phyloP scores from a whole-genome alignment of 2,888 invertebrate species.

The Parnassius mnemosyne region DNA sequence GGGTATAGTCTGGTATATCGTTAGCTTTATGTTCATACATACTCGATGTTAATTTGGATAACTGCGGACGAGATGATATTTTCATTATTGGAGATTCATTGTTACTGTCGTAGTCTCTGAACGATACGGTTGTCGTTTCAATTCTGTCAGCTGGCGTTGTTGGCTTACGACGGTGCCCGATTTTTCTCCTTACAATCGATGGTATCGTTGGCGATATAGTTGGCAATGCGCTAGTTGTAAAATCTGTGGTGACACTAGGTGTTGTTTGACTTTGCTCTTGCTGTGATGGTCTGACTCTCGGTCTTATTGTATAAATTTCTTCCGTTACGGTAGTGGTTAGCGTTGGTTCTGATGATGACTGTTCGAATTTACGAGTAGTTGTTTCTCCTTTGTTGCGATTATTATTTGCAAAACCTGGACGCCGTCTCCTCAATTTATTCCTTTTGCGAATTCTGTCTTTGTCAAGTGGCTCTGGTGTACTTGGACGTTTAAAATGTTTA shows the following conservation, averaged over 20 bases:
- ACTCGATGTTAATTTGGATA: constrained; percentile 45
- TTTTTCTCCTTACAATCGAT: constrained; percentile 65
- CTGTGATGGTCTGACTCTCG: constrained; percentile 58
- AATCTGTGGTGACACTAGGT: constrained; percentile 65
- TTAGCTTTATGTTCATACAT: constrained; percentile 52
- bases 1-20: constrained; percentile 67
- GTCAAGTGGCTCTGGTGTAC: constrained; percentile 45
- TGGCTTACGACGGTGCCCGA: constrained; percentile 54
- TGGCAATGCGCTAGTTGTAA: constrained; percentile 71
- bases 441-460: constrained; percentile 67
- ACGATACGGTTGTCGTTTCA: constrained; percentile 60
- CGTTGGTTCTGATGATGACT: constrained; percentile 41
- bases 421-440: constrained; percentile 70
- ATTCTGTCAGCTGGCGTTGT: constrained; percentile 54
- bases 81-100: constrained; percentile 77
- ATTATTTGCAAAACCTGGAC: constrained; percentile 56
- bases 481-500: constrained; percentile 70
- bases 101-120: constrained; percentile 49
- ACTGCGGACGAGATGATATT: constrained; percentile 64
- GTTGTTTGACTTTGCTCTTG: constrained; percentile 62
- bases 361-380: constrained; percentile 42
- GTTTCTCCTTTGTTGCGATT: constrained; percentile 55
- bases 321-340: constrained; percentile 44
- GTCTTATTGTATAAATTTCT: constrained; percentile 62
- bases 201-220: constrained; percentile 71